Conservation (phyloP, 2,113 vertebrate species). For the Chamaetylas fuelleborni region DNA sequence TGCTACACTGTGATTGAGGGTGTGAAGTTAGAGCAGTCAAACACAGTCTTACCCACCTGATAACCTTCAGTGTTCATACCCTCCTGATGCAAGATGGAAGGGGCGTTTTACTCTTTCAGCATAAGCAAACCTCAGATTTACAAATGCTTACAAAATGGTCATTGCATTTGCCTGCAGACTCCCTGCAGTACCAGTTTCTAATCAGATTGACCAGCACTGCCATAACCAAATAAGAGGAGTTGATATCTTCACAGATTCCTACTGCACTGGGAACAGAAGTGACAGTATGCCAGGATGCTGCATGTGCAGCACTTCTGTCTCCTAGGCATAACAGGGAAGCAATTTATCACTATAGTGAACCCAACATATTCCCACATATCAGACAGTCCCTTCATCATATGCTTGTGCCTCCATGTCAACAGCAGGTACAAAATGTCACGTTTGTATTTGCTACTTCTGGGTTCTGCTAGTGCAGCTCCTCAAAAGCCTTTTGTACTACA, state of each 20-base stretch:
- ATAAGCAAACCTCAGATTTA: not conserved
- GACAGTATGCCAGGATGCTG: not conserved
- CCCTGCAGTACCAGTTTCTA: not conserved
- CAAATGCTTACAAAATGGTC: not conserved
- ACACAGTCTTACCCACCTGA: not conserved
- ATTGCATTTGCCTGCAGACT: not conserved
- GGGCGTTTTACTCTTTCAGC: not conserved
- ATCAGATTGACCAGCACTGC: not conserved
- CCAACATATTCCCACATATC: slow-evolving; percentile 6
- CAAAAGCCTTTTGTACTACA: not conserved
- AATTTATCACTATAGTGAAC: not conserved
- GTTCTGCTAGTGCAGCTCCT: not conserved
- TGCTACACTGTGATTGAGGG: not conserved
- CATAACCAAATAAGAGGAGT: not conserved
- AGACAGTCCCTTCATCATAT: not conserved
- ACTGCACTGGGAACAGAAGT: not conserved
- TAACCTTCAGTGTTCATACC: not conserved
- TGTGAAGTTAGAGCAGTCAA: not conserved
- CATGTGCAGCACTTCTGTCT: not conserved
- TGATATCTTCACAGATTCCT: not conserved
- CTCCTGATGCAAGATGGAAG: not conserved
- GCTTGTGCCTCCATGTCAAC: not conserved
- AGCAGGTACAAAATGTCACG: not conserved
- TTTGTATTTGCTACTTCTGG: not conserved
- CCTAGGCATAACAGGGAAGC: not conserved